These are phyloP conservation scores for Xestia c-nigrum DNA, from an alignment of 2,888 invertebrate genomes.

Conservation along the genomic window DNA sequence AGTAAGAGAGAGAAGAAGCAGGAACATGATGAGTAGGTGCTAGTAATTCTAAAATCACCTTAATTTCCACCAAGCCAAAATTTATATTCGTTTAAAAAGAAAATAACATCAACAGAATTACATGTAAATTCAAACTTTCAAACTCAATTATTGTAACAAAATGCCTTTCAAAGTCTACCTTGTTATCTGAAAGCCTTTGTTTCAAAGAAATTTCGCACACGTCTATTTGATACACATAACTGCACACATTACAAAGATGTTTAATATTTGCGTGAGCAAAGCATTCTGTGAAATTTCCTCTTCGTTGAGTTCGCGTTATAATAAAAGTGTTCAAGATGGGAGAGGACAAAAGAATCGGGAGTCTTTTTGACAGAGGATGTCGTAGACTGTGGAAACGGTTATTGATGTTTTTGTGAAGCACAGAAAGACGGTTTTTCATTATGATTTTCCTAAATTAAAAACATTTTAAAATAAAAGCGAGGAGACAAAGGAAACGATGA, in stretches of 20 bases:
- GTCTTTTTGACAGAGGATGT: conserved; percentile 16
- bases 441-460: background rate
- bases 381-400: conserved; percentile 24
- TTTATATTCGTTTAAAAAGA: background rate
- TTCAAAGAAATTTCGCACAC: conserved; percentile 49
- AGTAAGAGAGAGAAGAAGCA: too few species aligned
- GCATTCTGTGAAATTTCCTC: conserved; percentile 52
- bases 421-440: background rate
- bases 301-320: conserved; percentile 50
- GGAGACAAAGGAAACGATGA: too few species aligned
- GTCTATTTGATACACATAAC: conserved; percentile 53
- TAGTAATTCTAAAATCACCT: background rate
- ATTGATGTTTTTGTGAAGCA: conserved; percentile 29
- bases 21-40: background rate
- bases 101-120: background rate
- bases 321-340: conserved; percentile 54
- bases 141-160: conserved; percentile 49
- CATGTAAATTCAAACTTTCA: conserved; percentile 27
- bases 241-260: conserved; percentile 47
- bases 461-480: background rate
- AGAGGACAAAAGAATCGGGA: conserved; percentile 35
- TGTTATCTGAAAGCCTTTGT: conserved; percentile 51
- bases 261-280: conserved; percentile 47
- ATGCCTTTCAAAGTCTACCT: conserved; percentile 41
- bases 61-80: background rate